These are phyloP conservation scores for Lindbergichthys nudifrons DNA, from an alignment of 2,797 vertebrate genomes.

Conservation along the genomic window DNA sequence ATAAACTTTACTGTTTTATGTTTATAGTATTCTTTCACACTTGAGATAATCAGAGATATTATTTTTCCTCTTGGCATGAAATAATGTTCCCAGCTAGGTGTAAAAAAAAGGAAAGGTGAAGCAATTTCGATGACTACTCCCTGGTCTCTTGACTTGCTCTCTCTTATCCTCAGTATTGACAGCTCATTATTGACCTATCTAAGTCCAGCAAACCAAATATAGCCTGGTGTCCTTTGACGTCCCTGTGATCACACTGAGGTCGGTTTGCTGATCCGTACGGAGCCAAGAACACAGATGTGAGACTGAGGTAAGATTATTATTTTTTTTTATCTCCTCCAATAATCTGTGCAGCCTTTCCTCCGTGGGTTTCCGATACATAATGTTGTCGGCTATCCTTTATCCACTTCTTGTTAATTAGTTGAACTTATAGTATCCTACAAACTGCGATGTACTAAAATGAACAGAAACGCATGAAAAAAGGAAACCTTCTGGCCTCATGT, in stretches of 20 bases:
- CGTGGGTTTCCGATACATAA: background rate
- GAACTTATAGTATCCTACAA: background rate
- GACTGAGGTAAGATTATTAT: background rate
- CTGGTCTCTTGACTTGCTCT: background rate
- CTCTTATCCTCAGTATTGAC: background rate
- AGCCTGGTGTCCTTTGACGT: constrained; percentile 20
- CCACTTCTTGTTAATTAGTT: background rate
- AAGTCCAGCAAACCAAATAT: constrained; percentile 27
- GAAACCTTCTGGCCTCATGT: constrained; percentile 2
- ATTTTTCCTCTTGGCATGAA: background rate
- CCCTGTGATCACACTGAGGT: constrained; percentile 11
- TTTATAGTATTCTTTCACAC: background rate
- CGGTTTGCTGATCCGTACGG: constrained; percentile 17
- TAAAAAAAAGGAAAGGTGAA: no score
- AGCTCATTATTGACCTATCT: constrained; percentile 28
- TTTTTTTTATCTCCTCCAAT: background rate
- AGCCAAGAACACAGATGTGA: background rate
- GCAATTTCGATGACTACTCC: background rate
- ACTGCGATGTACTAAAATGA: background rate
- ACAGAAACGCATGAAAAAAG: background rate
- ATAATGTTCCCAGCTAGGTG: background rate
- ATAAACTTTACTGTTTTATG: no score
- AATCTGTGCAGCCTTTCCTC: background rate
- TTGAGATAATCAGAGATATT: background rate
- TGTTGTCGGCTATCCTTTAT: background rate